Evolutionary conservation across 2,797 vertebrate genomes (phyloP).

Genomic region (Danio choprae): DNA sequence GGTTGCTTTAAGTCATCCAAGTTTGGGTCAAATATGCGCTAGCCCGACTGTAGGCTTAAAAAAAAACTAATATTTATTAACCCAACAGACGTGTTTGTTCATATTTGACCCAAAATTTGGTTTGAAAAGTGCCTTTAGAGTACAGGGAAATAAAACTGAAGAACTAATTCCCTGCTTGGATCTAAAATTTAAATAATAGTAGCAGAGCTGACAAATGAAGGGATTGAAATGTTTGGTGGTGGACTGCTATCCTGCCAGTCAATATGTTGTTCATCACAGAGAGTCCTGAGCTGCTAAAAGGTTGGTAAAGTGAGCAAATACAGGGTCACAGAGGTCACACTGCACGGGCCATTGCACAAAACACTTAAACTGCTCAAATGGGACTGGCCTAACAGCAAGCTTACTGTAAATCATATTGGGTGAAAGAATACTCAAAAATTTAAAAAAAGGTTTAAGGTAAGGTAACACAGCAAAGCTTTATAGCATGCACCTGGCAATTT

Average conservation of each 20-base stretch:
- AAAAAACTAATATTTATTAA: too few relatives aligned
- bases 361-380: constrained; percentile 5
- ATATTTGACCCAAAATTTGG: too few relatives aligned
- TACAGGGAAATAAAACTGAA: background rate
- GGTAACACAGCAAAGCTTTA: too few relatives aligned
- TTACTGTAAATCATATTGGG: background rate
- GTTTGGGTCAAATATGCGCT: too few relatives aligned
- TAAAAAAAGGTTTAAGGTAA: too few relatives aligned
- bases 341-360: constrained; percentile 26
- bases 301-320: background rate
- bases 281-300: constrained; percentile 22
- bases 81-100: too few relatives aligned
- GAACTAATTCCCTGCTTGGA: background rate
- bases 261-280: background rate
- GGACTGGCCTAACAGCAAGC: background rate
- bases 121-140: background rate
- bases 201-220: background rate
- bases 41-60: too few relatives aligned
- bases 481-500: too few relatives aligned
- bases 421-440: background rate
- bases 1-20: too few relatives aligned
- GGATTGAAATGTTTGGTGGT: constrained; percentile 11
- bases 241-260: background rate
- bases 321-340: constrained; percentile 39
- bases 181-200: background rate